These are phyloP conservation scores for Conchocele bisecta DNA, from an alignment of 2,888 invertebrate genomes.

Conservation along the genomic window DNA sequence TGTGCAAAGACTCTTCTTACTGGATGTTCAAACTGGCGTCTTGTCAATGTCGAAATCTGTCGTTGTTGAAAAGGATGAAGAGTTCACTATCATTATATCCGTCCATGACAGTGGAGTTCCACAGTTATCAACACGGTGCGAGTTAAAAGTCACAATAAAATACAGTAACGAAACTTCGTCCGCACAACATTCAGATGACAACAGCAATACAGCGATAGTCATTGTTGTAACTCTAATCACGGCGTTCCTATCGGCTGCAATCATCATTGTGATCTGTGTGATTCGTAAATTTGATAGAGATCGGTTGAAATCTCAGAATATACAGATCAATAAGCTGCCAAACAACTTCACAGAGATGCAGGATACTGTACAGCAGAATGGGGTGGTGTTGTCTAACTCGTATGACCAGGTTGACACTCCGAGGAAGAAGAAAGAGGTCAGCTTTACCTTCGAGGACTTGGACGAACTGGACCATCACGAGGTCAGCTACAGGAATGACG, in stretches of 20 bases:
- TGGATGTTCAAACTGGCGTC: constrained; percentile 56
- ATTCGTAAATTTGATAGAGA: constrained; percentile 61
- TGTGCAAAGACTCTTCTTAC: constrained; percentile 58
- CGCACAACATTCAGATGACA: constrained; percentile 23
- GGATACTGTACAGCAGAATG: constrained; percentile 38
- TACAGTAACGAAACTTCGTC: constrained; percentile 57
- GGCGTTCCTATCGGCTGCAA: constrained; percentile 59
- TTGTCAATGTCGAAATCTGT: constrained; percentile 53
- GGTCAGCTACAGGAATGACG: constrained; percentile 51
- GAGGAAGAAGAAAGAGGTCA: constrained; percentile 66
- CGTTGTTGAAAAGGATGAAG: constrained; percentile 47
- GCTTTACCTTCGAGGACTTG: constrained; percentile 65
- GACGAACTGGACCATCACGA: constrained; percentile 55
- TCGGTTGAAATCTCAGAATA: constrained; percentile 45
- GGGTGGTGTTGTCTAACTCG: constrained; percentile 38
- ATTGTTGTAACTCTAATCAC: constrained; percentile 60
- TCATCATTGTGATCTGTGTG: constrained; percentile 63
- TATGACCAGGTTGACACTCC: constrained; percentile 54
- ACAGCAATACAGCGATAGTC: constrained; percentile 61
- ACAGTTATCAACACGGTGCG: constrained; percentile 41
- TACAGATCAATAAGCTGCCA: constrained; percentile 59
- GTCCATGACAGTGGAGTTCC: constrained; percentile 61
- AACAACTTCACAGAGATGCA: constrained; percentile 52
- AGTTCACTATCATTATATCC: constrained; percentile 51
- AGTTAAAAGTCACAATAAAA: constrained; percentile 50